A percentile compares a stretch with the other conserved stretches of the same genome.
Evolutionary conservation across 2,888 invertebrate genomes (phyloP).

Genomic region (Hypena proboscidalis): DNA sequence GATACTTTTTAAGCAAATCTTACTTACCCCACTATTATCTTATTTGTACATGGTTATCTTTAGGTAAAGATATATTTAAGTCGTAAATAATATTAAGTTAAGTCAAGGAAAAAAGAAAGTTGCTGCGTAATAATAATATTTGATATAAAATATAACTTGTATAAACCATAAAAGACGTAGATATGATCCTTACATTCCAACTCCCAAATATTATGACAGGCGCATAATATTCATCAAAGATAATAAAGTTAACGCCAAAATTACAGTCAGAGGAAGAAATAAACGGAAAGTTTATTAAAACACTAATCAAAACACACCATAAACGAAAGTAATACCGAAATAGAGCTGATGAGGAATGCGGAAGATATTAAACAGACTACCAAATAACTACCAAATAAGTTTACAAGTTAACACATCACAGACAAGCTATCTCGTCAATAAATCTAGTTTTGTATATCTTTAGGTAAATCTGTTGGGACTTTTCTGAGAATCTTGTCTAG

Average conservation of each 20-base stretch:
- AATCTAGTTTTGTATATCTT: slow-evolving; percentile 41
- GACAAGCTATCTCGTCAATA: slow-evolving; percentile 32
- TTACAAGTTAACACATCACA: slow-evolving; percentile 52
- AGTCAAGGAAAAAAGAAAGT: too few species aligned
- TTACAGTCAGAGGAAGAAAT: slow-evolving; percentile 56
- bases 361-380: slow-evolving; percentile 71
- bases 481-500: too few species aligned
- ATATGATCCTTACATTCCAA: slow-evolving; percentile 1
- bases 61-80: too few species aligned
- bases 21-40: too few species aligned
- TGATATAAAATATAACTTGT: too few species aligned
- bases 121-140: background rate
- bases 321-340: slow-evolving; percentile 66
- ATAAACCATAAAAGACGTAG: too few species aligned
- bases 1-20: too few species aligned
- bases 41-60: too few species aligned
- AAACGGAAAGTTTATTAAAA: slow-evolving; percentile 52
- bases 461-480: slow-evolving; percentile 26
- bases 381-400: slow-evolving; percentile 39
- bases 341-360: slow-evolving; percentile 73
- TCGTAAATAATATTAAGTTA: too few species aligned
- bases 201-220: slow-evolving; percentile 13
- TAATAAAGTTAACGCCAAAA: slow-evolving; percentile 44
- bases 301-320: slow-evolving; percentile 55
- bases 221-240: slow-evolving; percentile 22